Conservation (phyloP, 2,113 vertebrate genomes). For the Hippocampus zosterae region DNA sequence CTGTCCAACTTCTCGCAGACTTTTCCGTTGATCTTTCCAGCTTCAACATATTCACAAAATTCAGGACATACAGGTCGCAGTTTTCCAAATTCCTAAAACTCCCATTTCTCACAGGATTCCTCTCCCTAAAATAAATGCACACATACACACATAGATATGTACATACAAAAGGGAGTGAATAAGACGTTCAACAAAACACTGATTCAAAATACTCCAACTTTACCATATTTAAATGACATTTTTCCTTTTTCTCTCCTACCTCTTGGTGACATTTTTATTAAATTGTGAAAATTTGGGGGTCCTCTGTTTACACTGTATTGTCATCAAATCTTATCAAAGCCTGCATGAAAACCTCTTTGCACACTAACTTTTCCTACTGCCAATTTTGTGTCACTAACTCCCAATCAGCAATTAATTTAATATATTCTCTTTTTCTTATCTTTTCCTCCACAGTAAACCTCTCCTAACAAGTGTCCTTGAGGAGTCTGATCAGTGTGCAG, state of each 20-base stretch:
- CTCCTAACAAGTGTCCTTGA: conserved; percentile 47
- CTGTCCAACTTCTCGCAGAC: background rate
- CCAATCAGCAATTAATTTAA: conserved; percentile 19
- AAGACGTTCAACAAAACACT: no score
- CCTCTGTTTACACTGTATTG: background rate
- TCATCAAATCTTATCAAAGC: background rate
- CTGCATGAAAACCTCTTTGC: conserved; percentile 25
- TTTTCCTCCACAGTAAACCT: conserved; percentile 64
- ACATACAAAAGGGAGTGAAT: no score
- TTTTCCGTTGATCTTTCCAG: background rate
- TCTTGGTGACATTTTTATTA: background rate
- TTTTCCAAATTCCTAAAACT: no score
- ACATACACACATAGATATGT: no score
- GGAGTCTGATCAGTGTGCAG: conserved; percentile 35
- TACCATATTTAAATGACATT: no score
- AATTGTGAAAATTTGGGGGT: background rate
- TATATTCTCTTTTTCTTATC: conserved; percentile 22
- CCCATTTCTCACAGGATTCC: no score
- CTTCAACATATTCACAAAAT: no score
- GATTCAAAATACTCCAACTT: no score
- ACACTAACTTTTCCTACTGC: conserved; percentile 2
- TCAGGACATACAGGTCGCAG: no score
- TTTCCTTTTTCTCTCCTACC: background rate
- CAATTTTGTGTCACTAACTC: background rate
- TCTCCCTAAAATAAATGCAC: no score